These are phyloP conservation scores for Etheostoma nigrum DNA, from an alignment of 2,797 vertebrate genomes.

Conservation along the genomic window DNA sequence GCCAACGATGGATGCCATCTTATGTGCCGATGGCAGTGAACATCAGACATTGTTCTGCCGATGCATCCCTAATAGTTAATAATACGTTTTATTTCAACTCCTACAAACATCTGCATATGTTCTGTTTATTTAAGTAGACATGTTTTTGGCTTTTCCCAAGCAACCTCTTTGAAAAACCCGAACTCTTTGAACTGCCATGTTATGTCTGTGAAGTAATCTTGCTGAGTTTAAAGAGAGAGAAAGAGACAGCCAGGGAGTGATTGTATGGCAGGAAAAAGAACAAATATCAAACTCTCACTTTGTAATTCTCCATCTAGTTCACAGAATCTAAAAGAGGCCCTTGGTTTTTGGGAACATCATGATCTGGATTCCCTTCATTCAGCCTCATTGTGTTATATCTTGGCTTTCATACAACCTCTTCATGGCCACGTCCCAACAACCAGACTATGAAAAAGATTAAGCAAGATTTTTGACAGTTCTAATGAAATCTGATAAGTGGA, in stretches of 20 bases:
- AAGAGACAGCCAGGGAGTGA: slow-evolving; percentile 16
- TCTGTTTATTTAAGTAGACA: slow-evolving; percentile 18
- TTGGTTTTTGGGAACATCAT: slow-evolving; percentile 61
- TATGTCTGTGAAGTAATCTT: slow-evolving; percentile 31
- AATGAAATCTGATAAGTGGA: slow-evolving; percentile 74
- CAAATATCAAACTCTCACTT: slow-evolving; percentile 38
- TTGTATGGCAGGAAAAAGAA: slow-evolving; percentile 29
- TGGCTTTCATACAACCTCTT: slow-evolving; percentile 64
- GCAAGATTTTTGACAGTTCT: slow-evolving; percentile 64
- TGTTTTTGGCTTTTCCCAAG: slow-evolving; percentile 5
- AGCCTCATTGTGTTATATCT: slow-evolving; percentile 62
- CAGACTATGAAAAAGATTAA: slow-evolving; percentile 75
- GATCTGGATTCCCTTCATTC: slow-evolving; percentile 60
- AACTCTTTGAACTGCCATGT: slow-evolving; percentile 41
- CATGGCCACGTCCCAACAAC: slow-evolving; percentile 63
- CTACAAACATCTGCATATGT: background rate
- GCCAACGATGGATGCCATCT: too few relatives aligned
- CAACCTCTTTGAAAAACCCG: slow-evolving; percentile 27
- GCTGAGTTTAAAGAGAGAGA: slow-evolving; percentile 23
- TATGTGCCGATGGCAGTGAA: too few relatives aligned
- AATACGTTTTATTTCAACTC: slow-evolving; percentile 5
- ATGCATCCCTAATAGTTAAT: background rate
- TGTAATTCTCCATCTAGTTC: slow-evolving; percentile 52
- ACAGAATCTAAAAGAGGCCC: slow-evolving; percentile 53
- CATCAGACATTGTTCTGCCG: too few relatives aligned